Evolutionary conservation across 1,140 invertebrate species (phyloP).

Genomic region (Leptonema lineaticorne): DNA sequence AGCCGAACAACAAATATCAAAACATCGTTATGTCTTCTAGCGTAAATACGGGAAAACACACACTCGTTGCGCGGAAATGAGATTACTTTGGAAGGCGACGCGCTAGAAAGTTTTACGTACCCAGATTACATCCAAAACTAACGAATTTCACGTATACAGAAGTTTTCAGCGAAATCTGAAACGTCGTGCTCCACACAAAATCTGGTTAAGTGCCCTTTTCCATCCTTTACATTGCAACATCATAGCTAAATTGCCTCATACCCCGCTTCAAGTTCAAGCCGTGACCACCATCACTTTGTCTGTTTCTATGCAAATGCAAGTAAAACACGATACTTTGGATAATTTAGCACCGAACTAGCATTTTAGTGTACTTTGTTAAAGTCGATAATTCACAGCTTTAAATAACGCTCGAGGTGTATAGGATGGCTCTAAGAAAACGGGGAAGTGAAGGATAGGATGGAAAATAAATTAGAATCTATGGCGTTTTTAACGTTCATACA

Average conservation of each 20-base stretch:
- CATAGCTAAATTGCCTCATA: no score
- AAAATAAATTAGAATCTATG: no score
- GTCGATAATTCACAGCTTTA: not conserved
- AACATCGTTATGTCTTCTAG: not conserved
- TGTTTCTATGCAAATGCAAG: conserved; percentile 18
- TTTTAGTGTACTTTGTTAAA: not conserved
- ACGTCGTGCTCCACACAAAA: not conserved
- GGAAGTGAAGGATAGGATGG: no score
- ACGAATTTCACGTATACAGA: conserved; percentile 7
- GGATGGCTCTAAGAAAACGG: no score
- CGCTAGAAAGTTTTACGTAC: not conserved
- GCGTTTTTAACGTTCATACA: no score
- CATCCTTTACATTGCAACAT: no score
- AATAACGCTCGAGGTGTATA: no score
- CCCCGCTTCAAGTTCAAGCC: no score
- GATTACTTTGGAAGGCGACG: conserved; percentile 13
- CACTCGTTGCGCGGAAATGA: conserved; percentile 13
- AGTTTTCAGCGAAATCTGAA: not conserved
- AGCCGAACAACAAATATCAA: no score
- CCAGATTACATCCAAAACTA: conserved; percentile 4
- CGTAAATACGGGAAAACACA: conserved; percentile 13
- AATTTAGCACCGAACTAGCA: not conserved
- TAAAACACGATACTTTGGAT: conserved; percentile 11
- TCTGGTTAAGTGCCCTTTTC: conserved; percentile 9
- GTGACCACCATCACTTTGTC: not conserved